Evolutionary conservation across 2,888 invertebrate genomes (phyloP).

Genomic region (Ischnura elegans): DNA sequence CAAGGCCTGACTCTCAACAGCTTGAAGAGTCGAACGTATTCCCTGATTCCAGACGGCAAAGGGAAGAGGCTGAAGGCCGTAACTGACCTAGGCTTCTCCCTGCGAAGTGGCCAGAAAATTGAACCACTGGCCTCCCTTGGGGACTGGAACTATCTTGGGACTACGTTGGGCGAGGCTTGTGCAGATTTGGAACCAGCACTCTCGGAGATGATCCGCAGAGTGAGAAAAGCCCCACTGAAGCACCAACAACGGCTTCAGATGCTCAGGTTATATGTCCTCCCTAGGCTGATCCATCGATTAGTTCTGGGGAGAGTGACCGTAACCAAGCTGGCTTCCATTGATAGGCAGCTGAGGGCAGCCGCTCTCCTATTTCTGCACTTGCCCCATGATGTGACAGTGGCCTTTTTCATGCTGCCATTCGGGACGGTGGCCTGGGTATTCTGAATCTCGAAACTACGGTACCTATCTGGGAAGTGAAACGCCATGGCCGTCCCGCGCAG

Average conservation of each 20-base stretch:
- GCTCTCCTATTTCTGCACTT: no score
- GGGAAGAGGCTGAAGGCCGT: conserved; percentile 70
- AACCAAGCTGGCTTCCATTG: no score
- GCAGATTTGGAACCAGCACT: no score
- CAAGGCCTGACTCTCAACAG: neutral
- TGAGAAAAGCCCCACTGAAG: conserved; percentile 75
- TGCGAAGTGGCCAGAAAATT: no score
- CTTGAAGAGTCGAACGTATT: no score
- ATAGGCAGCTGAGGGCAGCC: neutral
- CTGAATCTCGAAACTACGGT: no score
- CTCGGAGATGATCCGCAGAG: neutral
- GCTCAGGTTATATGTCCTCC: conserved; percentile 75
- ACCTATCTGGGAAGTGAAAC: no score
- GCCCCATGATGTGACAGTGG: no score
- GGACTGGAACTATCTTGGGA: conserved; percentile 73
- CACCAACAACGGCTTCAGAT: conserved; percentile 76
- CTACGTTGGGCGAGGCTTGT: no score
- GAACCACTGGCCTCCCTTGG: conserved; percentile 65
- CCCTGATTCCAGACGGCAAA: no score
- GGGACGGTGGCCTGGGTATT: no score
- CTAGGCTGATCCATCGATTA: conserved; percentile 68
- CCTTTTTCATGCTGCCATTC: conserved; percentile 69
- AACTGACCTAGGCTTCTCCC: conserved; percentile 68
- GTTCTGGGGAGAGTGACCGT: conserved; percentile 56
- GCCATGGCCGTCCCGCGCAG: no score